Evolutionary conservation across 2,113 vertebrate genomes (phyloP).

Genomic region (Andinoacara biseriatus): DNA sequence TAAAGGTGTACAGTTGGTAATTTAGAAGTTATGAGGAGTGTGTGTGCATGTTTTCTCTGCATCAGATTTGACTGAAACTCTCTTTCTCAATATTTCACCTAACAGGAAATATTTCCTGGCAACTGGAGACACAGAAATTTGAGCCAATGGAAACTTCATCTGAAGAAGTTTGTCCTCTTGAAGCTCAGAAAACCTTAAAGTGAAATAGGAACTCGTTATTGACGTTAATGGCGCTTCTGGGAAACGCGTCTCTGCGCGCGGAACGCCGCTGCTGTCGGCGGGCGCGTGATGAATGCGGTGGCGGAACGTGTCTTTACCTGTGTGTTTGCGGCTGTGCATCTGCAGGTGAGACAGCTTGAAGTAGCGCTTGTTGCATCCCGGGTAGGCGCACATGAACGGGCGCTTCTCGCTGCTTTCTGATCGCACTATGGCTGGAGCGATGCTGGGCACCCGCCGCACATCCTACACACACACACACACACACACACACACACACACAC

Average conservation of each 20-base stretch:
- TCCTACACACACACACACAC: conserved; percentile 79
- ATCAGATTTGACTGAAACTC: not conserved
- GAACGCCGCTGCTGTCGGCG: not conserved
- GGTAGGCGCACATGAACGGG: conserved; percentile 97
- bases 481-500: conserved; percentile 21
- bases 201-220: not conserved
- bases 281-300: not conserved
- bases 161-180: not conserved
- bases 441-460: conserved; percentile 91
- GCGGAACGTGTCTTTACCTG: conserved; percentile 81
- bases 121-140: not conserved
- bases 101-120: conserved; percentile 24
- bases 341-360: conserved; percentile 98
- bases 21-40: not conserved
- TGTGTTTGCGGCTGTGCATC: conserved; percentile 99
- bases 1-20: not conserved
- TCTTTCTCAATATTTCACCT: conserved; percentile 5
- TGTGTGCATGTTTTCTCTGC: not conserved
- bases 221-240: not conserved
- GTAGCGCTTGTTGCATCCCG: conserved; percentile 98
- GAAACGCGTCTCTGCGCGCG: not conserved
- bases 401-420: conserved; percentile 94
- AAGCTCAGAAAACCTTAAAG: not conserved
- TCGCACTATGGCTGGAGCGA: conserved; percentile 90
- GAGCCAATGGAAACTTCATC: conserved; percentile 25